These are phyloP conservation scores for Phrynocephalus guinanensis DNA, from an alignment of 2,797 vertebrate species.

Conservation along the genomic window DNA sequence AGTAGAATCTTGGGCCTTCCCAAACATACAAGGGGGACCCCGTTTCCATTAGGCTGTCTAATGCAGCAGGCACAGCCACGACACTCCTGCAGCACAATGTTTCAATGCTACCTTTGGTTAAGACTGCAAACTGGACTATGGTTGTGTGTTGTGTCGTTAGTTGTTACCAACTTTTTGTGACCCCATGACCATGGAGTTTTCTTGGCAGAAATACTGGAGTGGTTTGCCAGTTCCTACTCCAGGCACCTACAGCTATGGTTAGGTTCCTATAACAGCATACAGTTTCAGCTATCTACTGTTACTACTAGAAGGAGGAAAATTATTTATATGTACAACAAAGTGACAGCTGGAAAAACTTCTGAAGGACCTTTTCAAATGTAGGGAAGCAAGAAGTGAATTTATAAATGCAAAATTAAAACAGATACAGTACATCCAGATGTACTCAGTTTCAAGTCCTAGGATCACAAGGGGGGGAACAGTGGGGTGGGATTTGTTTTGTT, in stretches of 20 bases:
- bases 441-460: too few species aligned
- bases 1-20: not conserved
- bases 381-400: not conserved
- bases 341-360: not conserved
- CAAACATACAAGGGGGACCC: not conserved
- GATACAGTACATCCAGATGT: too few species aligned
- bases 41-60: not conserved
- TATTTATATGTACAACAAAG: not conserved
- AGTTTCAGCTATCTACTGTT: not conserved
- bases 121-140: not conserved
- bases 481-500: too few species aligned
- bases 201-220: too few species aligned
- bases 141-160: too few species aligned
- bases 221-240: too few species aligned
- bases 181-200: too few species aligned
- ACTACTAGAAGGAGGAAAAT: not conserved
- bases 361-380: not conserved
- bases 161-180: too few species aligned
- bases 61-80: not conserved
- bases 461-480: too few species aligned
- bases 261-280: not conserved
- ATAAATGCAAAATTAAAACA: not conserved
- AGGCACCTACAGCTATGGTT: not conserved
- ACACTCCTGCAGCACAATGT: not conserved
- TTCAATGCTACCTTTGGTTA: not conserved